Conservation (phyloP, 23 tunicate species). For the Aplidium turbinatum region DNA sequence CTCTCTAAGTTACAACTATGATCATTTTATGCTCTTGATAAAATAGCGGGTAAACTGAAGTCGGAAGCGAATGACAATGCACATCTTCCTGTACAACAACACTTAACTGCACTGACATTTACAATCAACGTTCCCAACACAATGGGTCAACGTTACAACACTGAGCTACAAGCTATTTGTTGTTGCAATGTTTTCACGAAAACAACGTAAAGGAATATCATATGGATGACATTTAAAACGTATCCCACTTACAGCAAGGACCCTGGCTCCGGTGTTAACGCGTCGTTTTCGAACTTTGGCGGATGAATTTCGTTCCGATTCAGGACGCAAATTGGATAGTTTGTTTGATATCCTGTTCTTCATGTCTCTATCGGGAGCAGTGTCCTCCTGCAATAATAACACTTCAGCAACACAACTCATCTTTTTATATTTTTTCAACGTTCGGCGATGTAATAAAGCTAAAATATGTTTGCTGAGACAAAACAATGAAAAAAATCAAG, state of each 20-base stretch:
- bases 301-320: constrained; percentile 15
- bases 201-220: neutral
- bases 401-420: neutral
- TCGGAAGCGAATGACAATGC: too few species aligned
- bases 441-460: neutral
- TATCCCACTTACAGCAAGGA: constrained; percentile 48
- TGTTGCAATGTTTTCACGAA: too few species aligned
- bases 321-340: constrained; percentile 29
- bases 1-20: too few species aligned
- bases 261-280: constrained; percentile 45
- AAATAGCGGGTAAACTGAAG: neutral
- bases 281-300: constrained; percentile 36
- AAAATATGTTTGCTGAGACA: too few species aligned
- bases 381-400: constrained; percentile 46
- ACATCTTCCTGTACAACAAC: too few species aligned
- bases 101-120: too few species aligned
- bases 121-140: too few species aligned
- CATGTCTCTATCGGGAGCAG: constrained; percentile 53
- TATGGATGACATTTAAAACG: constrained; percentile 2
- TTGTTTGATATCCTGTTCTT: constrained; percentile 38
- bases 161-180: too few species aligned
- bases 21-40: neutral
- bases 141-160: too few species aligned
- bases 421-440: neutral
- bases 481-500: too few species aligned